Percentiles rank a stretch among this genome's conserved stretches.
phyloP scores from a whole-genome alignment of 2,888 invertebrate genomes.

The Fragum sueziense region DNA sequence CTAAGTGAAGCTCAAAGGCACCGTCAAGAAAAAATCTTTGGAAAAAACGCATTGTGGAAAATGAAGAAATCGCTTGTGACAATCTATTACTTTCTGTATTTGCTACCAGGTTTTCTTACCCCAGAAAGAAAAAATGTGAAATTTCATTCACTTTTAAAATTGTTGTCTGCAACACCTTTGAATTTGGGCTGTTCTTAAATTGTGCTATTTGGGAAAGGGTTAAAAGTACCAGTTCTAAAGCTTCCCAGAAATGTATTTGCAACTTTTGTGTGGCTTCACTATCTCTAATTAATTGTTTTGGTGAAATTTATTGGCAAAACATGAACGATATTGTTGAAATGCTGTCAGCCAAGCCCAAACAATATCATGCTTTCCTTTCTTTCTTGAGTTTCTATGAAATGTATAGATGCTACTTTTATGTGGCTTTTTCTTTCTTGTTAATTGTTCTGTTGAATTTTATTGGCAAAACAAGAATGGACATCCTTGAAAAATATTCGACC shows the following conservation, averaged over 20 bases:
- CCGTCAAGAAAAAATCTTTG: too few species aligned
- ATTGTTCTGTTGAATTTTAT: too few species aligned
- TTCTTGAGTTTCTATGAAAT: too few species aligned
- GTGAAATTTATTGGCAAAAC: neutral
- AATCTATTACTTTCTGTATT: neutral
- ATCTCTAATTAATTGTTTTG: neutral
- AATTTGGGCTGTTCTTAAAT: neutral
- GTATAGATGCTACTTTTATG: too few species aligned
- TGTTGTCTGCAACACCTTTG: neutral
- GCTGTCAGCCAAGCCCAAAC: neutral
- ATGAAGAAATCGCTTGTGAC: neutral
- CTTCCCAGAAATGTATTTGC: neutral
- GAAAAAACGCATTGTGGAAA: neutral
- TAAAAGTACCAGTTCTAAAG: neutral
- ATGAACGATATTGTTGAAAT: neutral
- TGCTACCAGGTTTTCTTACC: neutral
- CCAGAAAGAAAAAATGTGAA: neutral
- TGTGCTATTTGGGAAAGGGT: neutral
- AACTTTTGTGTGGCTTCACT: neutral
- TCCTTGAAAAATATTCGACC: too few species aligned
- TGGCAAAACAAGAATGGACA: too few species aligned
- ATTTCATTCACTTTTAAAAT: neutral
- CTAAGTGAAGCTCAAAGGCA: too few species aligned
- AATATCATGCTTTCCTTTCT: neutral
- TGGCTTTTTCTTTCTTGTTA: too few species aligned